These are phyloP conservation scores for Uria lomvia DNA, from an alignment of 2,113 vertebrate genomes.

Conservation along the genomic window DNA sequence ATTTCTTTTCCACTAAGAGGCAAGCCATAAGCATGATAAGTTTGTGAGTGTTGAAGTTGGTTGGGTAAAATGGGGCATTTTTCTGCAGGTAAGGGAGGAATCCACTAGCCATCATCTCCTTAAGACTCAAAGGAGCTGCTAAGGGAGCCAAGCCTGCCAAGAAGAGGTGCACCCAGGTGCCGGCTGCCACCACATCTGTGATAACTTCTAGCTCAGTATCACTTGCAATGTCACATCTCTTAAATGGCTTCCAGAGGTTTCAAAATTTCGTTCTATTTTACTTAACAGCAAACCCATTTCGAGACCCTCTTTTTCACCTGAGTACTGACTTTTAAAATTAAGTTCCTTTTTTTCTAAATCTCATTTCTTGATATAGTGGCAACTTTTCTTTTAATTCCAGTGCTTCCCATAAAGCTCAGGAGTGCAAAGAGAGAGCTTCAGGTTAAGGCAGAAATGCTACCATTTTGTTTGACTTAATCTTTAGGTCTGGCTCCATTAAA, in stretches of 20 bases:
- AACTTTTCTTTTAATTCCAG: background rate
- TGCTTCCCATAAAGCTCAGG: background rate
- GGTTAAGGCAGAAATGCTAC: background rate
- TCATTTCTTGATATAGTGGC: background rate
- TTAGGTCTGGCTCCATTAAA: background rate
- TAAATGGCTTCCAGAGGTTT: background rate
- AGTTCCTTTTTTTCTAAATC: background rate
- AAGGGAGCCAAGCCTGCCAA: background rate
- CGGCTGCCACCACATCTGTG: background rate
- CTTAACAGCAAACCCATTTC: background rate
- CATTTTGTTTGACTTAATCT: constrained; percentile 2
- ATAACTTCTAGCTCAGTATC: background rate
- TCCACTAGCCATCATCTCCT: background rate
- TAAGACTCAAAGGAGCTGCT: background rate
- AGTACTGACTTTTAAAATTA: background rate
- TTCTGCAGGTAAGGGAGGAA: background rate
- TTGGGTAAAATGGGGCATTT: background rate
- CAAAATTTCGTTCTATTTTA: background rate
- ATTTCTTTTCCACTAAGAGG: background rate
- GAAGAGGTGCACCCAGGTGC: background rate
- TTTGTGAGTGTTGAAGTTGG: background rate
- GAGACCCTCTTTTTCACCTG: background rate
- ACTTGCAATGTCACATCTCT: background rate
- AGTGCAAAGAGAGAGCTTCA: background rate
- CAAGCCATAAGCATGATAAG: rapidly evolving